These are phyloP conservation scores for Eupithecia tripunctaria DNA, from an alignment of 2,888 invertebrate genomes.

Conservation along the genomic window DNA sequence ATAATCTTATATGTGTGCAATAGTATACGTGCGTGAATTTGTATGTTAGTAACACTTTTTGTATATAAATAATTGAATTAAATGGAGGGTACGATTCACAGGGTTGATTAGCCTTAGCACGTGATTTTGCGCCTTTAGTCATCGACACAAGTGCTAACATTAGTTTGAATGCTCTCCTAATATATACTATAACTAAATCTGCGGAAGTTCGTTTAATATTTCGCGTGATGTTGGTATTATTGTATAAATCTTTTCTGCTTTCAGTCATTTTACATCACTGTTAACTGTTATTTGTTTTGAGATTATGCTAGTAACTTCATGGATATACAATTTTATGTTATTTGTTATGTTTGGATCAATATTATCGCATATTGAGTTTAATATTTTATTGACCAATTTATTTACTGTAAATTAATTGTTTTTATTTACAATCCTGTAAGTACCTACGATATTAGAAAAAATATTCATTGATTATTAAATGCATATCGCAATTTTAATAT, in stretches of 20 bases:
- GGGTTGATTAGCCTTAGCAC: constrained; percentile 70
- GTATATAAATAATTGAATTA: constrained; percentile 49
- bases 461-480: constrained; percentile 66
- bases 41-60: constrained; percentile 34
- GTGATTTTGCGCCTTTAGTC: constrained; percentile 42
- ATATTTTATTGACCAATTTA: constrained; percentile 71
- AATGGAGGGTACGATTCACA: constrained; percentile 61
- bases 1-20: constrained; percentile 79
- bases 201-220: constrained; percentile 13
- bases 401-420: constrained; percentile 70
- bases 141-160: constrained; percentile 49
- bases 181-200: constrained; percentile 23
- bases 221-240: constrained; percentile 12
- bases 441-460: constrained; percentile 71
- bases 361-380: constrained; percentile 68
- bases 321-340: constrained; percentile 63
- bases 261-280: constrained; percentile 51
- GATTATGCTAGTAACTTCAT: constrained; percentile 71
- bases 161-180: constrained; percentile 48
- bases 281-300: constrained; percentile 63
- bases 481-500: constrained; percentile 73
- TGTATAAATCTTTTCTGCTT: constrained; percentile 18
- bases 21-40: constrained; percentile 69
- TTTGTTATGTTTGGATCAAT: constrained; percentile 80
- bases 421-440: constrained; percentile 71